Conservation (phyloP, 2,797 vertebrate genomes). For the Aeoliscus strigatus region DNA sequence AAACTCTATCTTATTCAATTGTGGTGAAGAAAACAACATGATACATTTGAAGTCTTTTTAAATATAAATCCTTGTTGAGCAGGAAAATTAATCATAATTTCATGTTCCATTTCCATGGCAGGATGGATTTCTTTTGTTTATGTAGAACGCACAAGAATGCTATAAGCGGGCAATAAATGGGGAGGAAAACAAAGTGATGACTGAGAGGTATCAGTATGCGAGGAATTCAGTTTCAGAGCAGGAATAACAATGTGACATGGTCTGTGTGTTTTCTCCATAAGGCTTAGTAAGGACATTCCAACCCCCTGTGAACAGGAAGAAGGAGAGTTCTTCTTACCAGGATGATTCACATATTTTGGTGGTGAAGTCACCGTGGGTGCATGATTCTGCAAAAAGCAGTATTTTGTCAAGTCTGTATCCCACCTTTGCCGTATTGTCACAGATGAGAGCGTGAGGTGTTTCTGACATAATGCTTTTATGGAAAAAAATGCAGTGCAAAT, state of each 20-base stretch:
- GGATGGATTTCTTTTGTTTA: slow-evolving; percentile 1
- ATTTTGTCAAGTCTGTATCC: slow-evolving; percentile 10
- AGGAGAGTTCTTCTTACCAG: slow-evolving; percentile 27
- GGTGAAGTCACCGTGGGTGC: slow-evolving; percentile 47
- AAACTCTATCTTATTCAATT: neutral
- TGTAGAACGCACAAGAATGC: slow-evolving; percentile 22
- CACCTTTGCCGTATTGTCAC: too few relatives aligned
- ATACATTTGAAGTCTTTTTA: too few relatives aligned
- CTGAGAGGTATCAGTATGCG: slow-evolving; percentile 46
- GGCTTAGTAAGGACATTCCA: slow-evolving; percentile 55
- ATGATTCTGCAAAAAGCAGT: slow-evolving; percentile 20
- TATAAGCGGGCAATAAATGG: slow-evolving; percentile 42
- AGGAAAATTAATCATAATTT: slow-evolving; percentile 4
- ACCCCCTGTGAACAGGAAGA: slow-evolving; percentile 43
- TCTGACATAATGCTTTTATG: neutral
- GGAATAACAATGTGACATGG: slow-evolving; percentile 60
- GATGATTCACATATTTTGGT: slow-evolving; percentile 47
- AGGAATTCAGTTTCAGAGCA: slow-evolving; percentile 54
- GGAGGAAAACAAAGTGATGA: slow-evolving; percentile 26
- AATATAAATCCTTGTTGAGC: too few relatives aligned
- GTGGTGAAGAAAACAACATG: too few relatives aligned
- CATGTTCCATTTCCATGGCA: neutral
- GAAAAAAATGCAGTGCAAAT: too few relatives aligned
- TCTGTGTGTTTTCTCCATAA: slow-evolving; percentile 42
- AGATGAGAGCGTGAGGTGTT: neutral